These are phyloP conservation scores for Egretta garzetta DNA, from an alignment of 2,113 vertebrate species.

Conservation along the genomic window DNA sequence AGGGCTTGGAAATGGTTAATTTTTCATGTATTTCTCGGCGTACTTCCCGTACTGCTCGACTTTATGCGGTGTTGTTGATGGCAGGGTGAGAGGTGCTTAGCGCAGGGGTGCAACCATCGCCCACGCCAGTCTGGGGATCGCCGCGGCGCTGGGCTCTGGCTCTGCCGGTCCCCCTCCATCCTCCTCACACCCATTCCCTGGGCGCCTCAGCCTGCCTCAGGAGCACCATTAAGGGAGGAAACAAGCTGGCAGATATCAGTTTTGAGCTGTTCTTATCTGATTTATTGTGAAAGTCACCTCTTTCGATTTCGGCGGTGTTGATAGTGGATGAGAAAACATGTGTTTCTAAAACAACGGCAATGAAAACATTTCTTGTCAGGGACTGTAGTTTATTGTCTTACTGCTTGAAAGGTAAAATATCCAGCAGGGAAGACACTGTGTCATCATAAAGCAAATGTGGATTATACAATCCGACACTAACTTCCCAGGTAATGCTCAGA, in stretches of 20 bases:
- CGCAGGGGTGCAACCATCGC: background rate
- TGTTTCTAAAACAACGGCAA: slow-evolving; percentile 67
- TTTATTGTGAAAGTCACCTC: slow-evolving; percentile 70
- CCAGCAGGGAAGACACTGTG: slow-evolving; percentile 66
- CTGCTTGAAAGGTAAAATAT: slow-evolving; percentile 68
- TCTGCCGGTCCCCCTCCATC: background rate
- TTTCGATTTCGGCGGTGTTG: slow-evolving; percentile 66
- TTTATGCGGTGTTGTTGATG: slow-evolving; percentile 18
- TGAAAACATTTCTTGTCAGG: slow-evolving; percentile 66
- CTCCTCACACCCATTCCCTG: background rate
- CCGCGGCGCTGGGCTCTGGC: background rate
- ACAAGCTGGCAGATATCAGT: slow-evolving; percentile 63
- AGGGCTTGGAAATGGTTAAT: slow-evolving; percentile 8
- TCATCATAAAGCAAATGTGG: slow-evolving; percentile 71
- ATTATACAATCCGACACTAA: slow-evolving; percentile 68
- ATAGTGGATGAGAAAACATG: slow-evolving; percentile 62
- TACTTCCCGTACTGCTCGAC: background rate
- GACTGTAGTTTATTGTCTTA: slow-evolving; percentile 46
- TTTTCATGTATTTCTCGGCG: background rate
- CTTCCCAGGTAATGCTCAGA: slow-evolving; percentile 61
- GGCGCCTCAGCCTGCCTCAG: slow-evolving; percentile 21
- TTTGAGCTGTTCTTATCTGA: slow-evolving; percentile 62
- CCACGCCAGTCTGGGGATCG: background rate
- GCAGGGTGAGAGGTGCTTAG: background rate
- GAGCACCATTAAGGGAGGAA: slow-evolving; percentile 56